These are phyloP conservation scores for Falcunculus frontatus DNA, from an alignment of 2,113 vertebrate genomes.

Conservation along the genomic window DNA sequence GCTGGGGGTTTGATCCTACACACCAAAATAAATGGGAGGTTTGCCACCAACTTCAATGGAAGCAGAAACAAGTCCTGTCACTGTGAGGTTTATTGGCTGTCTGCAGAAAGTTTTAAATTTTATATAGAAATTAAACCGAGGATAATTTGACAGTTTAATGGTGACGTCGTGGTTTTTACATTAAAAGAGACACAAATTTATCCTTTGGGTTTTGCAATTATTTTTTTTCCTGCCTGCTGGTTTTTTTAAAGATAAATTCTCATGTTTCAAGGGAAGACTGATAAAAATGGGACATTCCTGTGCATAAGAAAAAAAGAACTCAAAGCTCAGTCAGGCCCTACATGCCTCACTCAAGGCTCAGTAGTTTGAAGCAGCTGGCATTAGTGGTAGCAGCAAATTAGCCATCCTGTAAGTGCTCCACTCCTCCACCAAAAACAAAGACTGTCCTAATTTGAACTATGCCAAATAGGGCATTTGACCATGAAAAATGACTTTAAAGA, in stretches of 20 bases:
- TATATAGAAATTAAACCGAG: constrained; percentile 13
- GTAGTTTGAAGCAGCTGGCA: neutral
- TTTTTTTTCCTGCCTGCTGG: neutral
- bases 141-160: constrained; percentile 49
- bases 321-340: neutral
- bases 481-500: neutral
- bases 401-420: neutral
- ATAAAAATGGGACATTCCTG: neutral
- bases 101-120: constrained; percentile 19
- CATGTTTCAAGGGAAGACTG: neutral
- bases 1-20: constrained; percentile 41
- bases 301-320: neutral
- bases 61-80: constrained; percentile 27
- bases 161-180: neutral
- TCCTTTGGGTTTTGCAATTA: neutral
- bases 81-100: constrained; percentile 39
- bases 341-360: neutral
- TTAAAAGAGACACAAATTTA: constrained; percentile 16
- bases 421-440: neutral
- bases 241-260: neutral
- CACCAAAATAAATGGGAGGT: constrained; percentile 23
- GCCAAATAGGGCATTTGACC: constrained; percentile 3
- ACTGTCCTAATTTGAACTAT: neutral
- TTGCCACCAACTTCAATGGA: constrained; percentile 54
- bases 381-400: neutral